These are phyloP conservation scores for Zaprionus ornatus DNA, from an alignment of 1,140 invertebrate genomes.

Conservation along the genomic window DNA sequence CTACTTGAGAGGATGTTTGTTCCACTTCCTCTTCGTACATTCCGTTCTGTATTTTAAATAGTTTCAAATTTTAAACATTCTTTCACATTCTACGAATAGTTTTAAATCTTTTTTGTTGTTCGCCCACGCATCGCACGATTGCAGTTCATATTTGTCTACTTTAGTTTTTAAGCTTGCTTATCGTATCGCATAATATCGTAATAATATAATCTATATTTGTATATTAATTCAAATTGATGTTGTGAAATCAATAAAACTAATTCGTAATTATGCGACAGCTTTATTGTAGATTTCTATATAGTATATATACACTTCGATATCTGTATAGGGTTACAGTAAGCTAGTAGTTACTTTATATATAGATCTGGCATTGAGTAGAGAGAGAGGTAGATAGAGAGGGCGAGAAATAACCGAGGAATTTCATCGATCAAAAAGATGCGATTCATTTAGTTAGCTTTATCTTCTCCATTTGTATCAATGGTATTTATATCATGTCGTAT, in stretches of 20 bases:
- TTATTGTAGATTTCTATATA: neutral
- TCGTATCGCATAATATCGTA: neutral
- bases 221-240: neutral
- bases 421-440: neutral
- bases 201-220: neutral
- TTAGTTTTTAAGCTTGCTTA: neutral
- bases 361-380: neutral
- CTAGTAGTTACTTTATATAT: neutral
- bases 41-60: neutral
- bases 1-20: neutral
- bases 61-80: neutral
- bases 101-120: neutral
- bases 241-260: neutral
- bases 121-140: neutral
- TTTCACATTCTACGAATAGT: neutral
- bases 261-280: neutral
- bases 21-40: neutral
- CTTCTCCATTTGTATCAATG: neutral
- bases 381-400: neutral
- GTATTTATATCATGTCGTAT: neutral
- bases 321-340: neutral
- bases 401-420: neutral
- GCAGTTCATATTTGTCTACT: neutral
- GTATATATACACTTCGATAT: neutral
- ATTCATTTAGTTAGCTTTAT: neutral